Base-by-base conservation (phyloP, 2,113 vertebrate genomes). In the Natator depressus region DNA sequence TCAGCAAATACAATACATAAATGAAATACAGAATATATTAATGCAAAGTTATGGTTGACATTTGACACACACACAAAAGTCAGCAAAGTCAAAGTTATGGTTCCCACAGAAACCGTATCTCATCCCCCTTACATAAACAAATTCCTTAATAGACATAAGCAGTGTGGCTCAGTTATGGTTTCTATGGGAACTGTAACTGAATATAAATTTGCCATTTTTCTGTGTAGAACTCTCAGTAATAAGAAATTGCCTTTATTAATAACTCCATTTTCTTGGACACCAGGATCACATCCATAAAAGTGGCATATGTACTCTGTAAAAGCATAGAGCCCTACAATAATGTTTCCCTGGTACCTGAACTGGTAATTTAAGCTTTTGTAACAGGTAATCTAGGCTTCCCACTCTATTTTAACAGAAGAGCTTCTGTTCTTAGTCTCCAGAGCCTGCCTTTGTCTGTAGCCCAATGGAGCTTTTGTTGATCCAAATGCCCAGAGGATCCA, bases 31-130 rank as follows among this genome's bases (percentile, higher is more conserved):
- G 91, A 91, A 91, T 72, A 84, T 62, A 94, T 89, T 86, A 93
- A 95, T 69, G 57, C 29, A 96, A 96, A 97, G 90, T 93, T 91
- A 92, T 88, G 80, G 89, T 29, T 96, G 95, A 96, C 92, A 96
- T 97, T 97, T 96, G 97, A 50, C 84, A 72, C 10, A 91, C 10
- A 91, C 65, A 91, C 47, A 82, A 38, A 96, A 95, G 80, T 81
- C 7, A 1, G 76, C 91, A 47, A 92, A 95, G 83, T 88, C 94
- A 93, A 50, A 89, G 55, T 90, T 95, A 89, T 87, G 27, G 75
- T 93, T 96, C 96, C 91, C 96, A 94, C 82, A 91, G 92, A 96
- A 97, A 95, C 84, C 13, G n/a, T 97, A 96, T 94, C 88, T 97
- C 82, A 95, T 95, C 20, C 93, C 49, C 42, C 50, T 93, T 93